Conservation (phyloP, 2,113 vertebrate species). For the Rallus limicola region DNA sequence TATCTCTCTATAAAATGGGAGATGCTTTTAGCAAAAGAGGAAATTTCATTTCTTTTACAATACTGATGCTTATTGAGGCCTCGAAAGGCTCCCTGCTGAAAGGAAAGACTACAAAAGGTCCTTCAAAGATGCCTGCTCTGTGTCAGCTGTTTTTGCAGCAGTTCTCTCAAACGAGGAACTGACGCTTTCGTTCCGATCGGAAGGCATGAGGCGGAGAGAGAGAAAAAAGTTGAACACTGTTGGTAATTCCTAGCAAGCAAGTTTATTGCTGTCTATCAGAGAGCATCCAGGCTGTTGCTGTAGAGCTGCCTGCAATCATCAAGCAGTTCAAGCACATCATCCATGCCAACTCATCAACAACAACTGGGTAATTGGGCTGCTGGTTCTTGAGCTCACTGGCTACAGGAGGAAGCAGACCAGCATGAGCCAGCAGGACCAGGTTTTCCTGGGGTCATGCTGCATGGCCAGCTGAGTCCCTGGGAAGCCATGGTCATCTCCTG, state of each 20-base stretch:
- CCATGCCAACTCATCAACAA: not conserved
- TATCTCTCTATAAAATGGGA: not conserved
- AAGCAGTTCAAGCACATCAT: not conserved
- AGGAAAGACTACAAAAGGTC: not conserved
- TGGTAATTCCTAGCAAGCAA: not conserved
- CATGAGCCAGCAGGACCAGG: not conserved
- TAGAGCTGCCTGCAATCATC: not conserved
- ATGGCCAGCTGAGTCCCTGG: not conserved
- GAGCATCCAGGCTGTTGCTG: not conserved
- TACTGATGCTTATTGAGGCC: not conserved
- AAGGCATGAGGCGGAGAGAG: not conserved
- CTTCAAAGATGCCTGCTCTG: not conserved
- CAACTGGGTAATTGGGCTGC: not conserved
- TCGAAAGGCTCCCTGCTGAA: not conserved
- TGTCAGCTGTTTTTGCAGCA: not conserved
- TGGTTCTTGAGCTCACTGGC: not conserved
- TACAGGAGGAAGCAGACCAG: not conserved
- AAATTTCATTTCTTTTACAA: not conserved
- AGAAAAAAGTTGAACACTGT: not conserved
- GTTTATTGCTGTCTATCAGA: not conserved
- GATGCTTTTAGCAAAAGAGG: not conserved
- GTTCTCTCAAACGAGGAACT: not conserved
- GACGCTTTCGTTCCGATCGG: not conserved
- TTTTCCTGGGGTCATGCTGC: not conserved
- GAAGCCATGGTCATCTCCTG: not conserved